These are phyloP conservation scores for Lepidothrix coronata DNA, from an alignment of 2,113 vertebrate genomes.

Conservation along the genomic window DNA sequence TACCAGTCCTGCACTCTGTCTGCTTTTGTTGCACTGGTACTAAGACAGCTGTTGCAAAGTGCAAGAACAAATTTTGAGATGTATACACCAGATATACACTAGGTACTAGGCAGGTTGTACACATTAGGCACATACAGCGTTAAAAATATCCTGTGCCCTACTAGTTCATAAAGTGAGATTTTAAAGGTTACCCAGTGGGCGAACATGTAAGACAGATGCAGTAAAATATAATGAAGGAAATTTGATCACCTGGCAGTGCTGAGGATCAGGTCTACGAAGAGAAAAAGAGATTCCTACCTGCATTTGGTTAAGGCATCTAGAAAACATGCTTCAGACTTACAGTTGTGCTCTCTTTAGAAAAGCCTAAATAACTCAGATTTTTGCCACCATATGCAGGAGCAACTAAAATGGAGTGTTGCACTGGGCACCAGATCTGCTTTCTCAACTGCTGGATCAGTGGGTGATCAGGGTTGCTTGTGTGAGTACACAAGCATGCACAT, in stretches of 20 bases:
- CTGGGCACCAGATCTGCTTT: not conserved
- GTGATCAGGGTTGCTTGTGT: rapidly evolving
- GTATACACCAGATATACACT: too few species aligned
- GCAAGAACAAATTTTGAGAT: not conserved
- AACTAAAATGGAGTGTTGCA: not conserved
- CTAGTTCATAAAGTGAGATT: not conserved
- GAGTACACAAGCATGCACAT: rapidly evolving
- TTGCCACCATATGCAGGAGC: rapidly evolving
- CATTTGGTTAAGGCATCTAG: not conserved
- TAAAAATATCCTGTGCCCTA: not conserved
- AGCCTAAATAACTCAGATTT: not conserved
- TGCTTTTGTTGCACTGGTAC: not conserved
- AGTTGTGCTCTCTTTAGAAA: not conserved
- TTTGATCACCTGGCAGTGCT: not conserved
- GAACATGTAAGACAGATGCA: rapidly evolving
- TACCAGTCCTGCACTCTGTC: too few species aligned
- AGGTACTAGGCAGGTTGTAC: not conserved
- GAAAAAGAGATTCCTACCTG: not conserved
- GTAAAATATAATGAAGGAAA: not conserved
- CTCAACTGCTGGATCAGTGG: not conserved
- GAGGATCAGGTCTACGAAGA: not conserved
- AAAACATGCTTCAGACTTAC: not conserved
- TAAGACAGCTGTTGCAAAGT: not conserved
- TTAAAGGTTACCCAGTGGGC: not conserved
- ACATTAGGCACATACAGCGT: not conserved